These are phyloP conservation scores for Onychomys torridus DNA, from an alignment of 2,797 vertebrate species.

Conservation along the genomic window DNA sequence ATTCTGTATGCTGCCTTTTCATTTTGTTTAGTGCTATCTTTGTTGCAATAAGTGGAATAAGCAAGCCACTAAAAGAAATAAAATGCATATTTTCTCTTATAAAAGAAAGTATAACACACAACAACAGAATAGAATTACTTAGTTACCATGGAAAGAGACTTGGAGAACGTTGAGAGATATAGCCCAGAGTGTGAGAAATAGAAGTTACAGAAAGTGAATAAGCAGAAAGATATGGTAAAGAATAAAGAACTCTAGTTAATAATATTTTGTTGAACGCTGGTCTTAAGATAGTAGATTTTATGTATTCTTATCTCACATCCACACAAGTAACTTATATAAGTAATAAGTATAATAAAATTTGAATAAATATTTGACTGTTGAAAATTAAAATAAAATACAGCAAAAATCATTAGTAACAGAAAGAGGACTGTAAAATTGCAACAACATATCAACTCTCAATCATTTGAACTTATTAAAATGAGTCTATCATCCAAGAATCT, in stretches of 20 bases:
- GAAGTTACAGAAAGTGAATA: not conserved
- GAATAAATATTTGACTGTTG: not conserved
- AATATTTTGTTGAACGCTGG: not conserved
- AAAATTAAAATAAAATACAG: not conserved
- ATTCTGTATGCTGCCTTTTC: not conserved
- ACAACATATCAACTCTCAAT: not conserved
- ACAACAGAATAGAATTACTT: not conserved
- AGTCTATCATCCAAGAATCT: not conserved
- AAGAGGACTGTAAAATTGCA: not conserved
- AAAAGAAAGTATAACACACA: not conserved
- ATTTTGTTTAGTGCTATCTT: not conserved
- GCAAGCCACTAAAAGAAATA: not conserved
- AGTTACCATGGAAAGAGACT: not conserved
- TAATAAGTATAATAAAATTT: not conserved
- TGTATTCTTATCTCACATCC: not conserved
- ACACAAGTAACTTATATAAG: not conserved
- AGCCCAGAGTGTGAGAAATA: not conserved
- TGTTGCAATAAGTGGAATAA: not conserved
- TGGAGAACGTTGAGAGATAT: not conserved
- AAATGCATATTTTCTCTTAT: not conserved
- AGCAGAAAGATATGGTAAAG: not conserved
- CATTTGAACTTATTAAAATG: not conserved
- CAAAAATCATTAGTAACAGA: not conserved
- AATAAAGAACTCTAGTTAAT: not conserved
- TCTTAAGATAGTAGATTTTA: not conserved